Base-by-base conservation (phyloP, 2,888 invertebrate genomes). In the Matsumyia berberina region DNA sequence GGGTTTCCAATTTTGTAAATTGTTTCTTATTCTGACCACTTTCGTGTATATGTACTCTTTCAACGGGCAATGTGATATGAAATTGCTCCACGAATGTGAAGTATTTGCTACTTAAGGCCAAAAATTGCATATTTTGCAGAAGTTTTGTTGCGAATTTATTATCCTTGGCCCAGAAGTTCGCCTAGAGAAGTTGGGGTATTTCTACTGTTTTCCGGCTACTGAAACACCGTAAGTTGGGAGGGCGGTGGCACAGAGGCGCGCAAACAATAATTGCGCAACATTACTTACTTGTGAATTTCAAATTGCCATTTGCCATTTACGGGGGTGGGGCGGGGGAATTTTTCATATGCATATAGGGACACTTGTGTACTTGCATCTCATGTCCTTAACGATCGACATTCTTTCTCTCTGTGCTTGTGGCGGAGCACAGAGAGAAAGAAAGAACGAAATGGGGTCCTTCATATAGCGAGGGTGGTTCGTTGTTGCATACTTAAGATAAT, bases 211-310 rank as follows among this genome's bases (percentile, higher is more conserved):
- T 51, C 74, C 55, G 35, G 24, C n/a, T n/a, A n/a, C 15, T 24
- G 29, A 39, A 49, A 58, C 8, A 29, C 49, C 46, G 6, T 24
- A 24, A 35, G 12, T 46, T n/a, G n/a, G n/a, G n/a, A n/a, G 24
- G 35, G 29, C n/a, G 42, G 24, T 24, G 24, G 24, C 4, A n/a
- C n/a, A 24, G 44, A 37, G 62, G 62, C 62, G 78, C 53, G 55
- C 72, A 83, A 85, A 80, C 74, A 76, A 76, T 85, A 80, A 85
- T 85, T 85, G 85, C 80, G 70, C 80, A 76, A 72, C 69, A 85
- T 85, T 80, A 76, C 74, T 83, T 83, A 70, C 64, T 66, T 64
- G 74, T 64, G 74, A 80, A 73, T 70, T 80, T 66, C 24, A 79
- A 85, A 85, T 80, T 79, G 80, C 66, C 70, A 76, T 49, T 24